Conservation (phyloP, 2,113 vertebrate genomes). For the Lontra canadensis region DNA sequence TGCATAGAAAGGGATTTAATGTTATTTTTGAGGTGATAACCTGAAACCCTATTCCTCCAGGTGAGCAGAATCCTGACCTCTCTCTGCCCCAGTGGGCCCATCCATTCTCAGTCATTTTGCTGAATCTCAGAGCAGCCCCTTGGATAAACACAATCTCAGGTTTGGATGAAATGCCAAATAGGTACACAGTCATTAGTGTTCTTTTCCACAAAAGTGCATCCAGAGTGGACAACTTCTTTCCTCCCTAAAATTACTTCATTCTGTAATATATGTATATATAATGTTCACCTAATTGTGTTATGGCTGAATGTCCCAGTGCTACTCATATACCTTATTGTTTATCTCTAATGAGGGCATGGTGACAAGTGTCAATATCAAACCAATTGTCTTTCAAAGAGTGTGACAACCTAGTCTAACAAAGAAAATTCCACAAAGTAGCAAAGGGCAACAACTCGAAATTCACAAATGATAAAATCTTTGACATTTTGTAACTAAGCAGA, state of each 20-base stretch:
- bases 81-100: neutral
- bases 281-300: neutral
- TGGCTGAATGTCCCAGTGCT: neutral
- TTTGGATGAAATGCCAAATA: neutral
- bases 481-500: slow-evolving; percentile 33
- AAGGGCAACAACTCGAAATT: neutral
- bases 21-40: slow-evolving; percentile 73
- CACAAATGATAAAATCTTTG: neutral
- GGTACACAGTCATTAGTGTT: neutral
- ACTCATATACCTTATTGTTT: neutral
- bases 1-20: slow-evolving; percentile 77
- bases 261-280: neutral
- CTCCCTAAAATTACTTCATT: neutral
- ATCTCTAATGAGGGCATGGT: neutral
- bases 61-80: slow-evolving; percentile 38
- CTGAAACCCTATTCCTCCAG: slow-evolving; percentile 49
- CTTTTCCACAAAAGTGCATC: neutral
- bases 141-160: neutral
- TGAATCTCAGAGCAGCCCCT: neutral
- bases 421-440: neutral
- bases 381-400: neutral
- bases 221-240: neutral
- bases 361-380: neutral
- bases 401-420: slow-evolving; percentile 33
- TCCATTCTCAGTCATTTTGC: neutral